phyloP scores from a whole-genome alignment of 2,797 vertebrate species.

The Aplochiton taeniatus region DNA sequence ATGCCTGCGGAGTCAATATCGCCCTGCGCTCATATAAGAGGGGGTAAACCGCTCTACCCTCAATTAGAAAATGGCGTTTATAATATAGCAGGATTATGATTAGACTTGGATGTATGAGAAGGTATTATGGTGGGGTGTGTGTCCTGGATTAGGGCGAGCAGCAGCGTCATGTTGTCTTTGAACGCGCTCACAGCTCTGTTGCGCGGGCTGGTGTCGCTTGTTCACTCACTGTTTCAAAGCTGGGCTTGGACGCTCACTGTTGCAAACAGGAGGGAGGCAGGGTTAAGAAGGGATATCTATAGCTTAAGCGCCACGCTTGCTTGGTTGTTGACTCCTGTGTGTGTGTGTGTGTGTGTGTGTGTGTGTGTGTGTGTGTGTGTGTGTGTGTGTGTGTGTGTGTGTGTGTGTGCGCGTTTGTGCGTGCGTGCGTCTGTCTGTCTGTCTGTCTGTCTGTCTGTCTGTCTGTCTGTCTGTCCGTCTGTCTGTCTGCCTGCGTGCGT shows the following conservation, averaged over 20 bases:
- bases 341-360: slow-evolving; percentile 20
- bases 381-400: neutral
- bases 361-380: slow-evolving; percentile 16
- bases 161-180: too few species aligned
- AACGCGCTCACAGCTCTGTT: neutral
- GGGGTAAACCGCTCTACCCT: too few species aligned
- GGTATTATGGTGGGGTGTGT: too few species aligned
- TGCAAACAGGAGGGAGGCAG: slow-evolving; percentile 32
- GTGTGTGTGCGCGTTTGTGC: neutral
- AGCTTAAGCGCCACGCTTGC: slow-evolving; percentile 22
- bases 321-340: slow-evolving; percentile 14
- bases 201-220: slow-evolving; percentile 1
- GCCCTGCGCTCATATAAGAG: too few species aligned
- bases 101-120: too few species aligned
- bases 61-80: too few species aligned
- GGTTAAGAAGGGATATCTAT: slow-evolving; percentile 6
- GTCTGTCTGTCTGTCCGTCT: slow-evolving; percentile 24
- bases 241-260: slow-evolving; percentile 29
- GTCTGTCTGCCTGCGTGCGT: slow-evolving; percentile 11
- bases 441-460: neutral
- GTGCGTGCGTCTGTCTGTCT: neutral
- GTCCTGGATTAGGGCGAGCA: too few species aligned
- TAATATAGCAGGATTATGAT: too few species aligned
- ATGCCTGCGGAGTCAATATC: too few species aligned
- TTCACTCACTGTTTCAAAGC: slow-evolving; percentile 25